phyloP scores from a whole-genome alignment of 2,888 invertebrate genomes.

The Hanleya hanleyi region DNA sequence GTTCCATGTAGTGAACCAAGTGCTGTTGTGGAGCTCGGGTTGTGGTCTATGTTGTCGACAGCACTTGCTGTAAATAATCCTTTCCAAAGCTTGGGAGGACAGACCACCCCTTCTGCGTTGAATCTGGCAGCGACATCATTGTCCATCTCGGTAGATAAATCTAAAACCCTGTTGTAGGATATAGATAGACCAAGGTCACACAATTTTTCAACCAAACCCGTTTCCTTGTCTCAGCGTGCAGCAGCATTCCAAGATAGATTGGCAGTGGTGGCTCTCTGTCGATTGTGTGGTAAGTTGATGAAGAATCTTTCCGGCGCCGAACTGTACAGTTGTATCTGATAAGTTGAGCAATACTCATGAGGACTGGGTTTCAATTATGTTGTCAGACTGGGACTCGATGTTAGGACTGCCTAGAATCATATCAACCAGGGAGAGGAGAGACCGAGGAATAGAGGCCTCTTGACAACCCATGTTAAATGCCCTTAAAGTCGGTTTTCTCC shows the following conservation, averaged over 20 bases:
- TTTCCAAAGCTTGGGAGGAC: conserved; percentile 12
- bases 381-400: neutral
- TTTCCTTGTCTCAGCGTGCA: conserved; percentile 23
- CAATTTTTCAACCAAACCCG: conserved; percentile 16
- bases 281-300: neutral
- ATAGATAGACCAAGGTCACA: conserved; percentile 24
- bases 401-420: conserved; percentile 3
- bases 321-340: conserved; percentile 11
- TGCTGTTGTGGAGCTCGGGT: conserved; percentile 25
- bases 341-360: conserved; percentile 15
- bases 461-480: neutral
- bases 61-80: conserved; percentile 24
- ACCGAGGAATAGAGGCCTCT: neutral
- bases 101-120: conserved; percentile 17
- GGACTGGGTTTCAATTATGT: conserved; percentile 5
- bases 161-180: conserved; percentile 31
- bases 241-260: conserved; percentile 17
- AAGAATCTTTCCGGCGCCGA: conserved; percentile 12
- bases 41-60: conserved; percentile 28
- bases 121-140: conserved; percentile 18
- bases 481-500: neutral
- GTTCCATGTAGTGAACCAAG: too few species aligned
- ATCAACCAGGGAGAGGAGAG: neutral
- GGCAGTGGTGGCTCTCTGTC: conserved; percentile 21
- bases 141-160: conserved; percentile 10